Base-by-base conservation (phyloP, 2,888 invertebrate genomes). In the Bellardia pandia region DNA sequence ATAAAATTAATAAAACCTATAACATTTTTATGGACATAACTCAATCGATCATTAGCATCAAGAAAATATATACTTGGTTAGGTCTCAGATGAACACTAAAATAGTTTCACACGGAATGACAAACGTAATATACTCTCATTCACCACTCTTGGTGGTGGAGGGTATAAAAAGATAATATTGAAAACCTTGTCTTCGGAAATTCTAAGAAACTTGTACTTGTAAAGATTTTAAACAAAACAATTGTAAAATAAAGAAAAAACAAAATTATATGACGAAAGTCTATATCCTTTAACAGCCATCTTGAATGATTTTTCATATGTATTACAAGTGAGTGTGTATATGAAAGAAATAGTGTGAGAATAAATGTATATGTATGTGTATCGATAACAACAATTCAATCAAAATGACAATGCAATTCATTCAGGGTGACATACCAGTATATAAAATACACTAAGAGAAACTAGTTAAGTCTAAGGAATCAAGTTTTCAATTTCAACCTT, bases 361-460 rank as follows among this genome's bases (percentile, higher is more conserved):
- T 11, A 42, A 66, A 66, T 0, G 11, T 68, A 76, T 76, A 60
- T 68, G 69, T 66, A 40, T 40, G 4, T 77, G 84, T 77, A 85
- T 78, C 81, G 68, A 88, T 88, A 88, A 86, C 85, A 87, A 82
- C 88, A 87, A 89, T 88, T 89, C 89, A 89, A 89, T 89, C 85
- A 87, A 87, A 87, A 87, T 88, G 87, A 86, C 87, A 87, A 87
- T 66, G 53, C 76, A 87, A 79, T 83, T 75, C 69, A 86, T 79
- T 75, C 71, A 58, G 16, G 51, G 14, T 72, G 74, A 77, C 60
- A 85, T 68, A 51, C 40, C 62, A 62, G 23, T 75, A 62, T 51
- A 85, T 53, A 64, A 60, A 68, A 13, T 16, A 33, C 84, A 78
- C 74, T 68, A 1, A 60, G 40, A 78, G 48, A 74, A 84, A 23